A percentile compares a stretch with the other conserved stretches of the same genome.
Conservation (phyloP, 2,888 invertebrate species). For the Scaeva pyrastri region DNA sequence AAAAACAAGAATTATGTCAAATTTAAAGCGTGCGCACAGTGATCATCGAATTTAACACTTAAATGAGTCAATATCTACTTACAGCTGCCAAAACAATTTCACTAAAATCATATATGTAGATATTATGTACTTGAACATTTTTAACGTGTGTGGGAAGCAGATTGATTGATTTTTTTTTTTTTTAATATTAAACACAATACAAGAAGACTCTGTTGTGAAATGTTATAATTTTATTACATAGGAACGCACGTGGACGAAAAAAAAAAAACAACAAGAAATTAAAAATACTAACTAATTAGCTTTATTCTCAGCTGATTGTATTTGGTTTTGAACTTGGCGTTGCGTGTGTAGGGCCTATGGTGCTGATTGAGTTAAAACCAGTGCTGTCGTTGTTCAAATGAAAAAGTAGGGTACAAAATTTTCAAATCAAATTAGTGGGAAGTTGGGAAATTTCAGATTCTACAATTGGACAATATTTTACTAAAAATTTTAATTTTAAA, state of each 20-base stretch:
- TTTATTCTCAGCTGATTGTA: conserved; percentile 44
- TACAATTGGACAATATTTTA: too few species aligned
- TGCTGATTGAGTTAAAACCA: background rate
- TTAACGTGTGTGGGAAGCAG: background rate
- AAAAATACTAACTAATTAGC: conserved; percentile 14
- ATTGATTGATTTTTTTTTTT: background rate
- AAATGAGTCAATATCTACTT: conserved; percentile 40
- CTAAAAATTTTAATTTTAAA: too few species aligned
- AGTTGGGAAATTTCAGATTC: too few species aligned
- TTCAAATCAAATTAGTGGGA: too few species aligned
- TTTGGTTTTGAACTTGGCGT: conserved; percentile 21
- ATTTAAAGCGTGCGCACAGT: conserved; percentile 21
- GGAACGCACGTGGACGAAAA: conserved; percentile 65
- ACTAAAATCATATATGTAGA: conserved; percentile 50
- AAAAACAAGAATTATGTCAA: conserved; percentile 9
- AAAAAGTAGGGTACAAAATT: too few species aligned
- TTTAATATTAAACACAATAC: background rate
- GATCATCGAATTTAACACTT: background rate
- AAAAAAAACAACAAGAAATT: conserved; percentile 53
- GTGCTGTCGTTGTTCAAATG: background rate
- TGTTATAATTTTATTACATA: background rate
- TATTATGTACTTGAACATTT: conserved; percentile 62
- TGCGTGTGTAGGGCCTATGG: background rate
- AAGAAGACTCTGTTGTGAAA: background rate
- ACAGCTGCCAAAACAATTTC: conserved; percentile 67